phyloP scores from a whole-genome alignment of 1,140 invertebrate species.

The Camponotus vicinus region DNA sequence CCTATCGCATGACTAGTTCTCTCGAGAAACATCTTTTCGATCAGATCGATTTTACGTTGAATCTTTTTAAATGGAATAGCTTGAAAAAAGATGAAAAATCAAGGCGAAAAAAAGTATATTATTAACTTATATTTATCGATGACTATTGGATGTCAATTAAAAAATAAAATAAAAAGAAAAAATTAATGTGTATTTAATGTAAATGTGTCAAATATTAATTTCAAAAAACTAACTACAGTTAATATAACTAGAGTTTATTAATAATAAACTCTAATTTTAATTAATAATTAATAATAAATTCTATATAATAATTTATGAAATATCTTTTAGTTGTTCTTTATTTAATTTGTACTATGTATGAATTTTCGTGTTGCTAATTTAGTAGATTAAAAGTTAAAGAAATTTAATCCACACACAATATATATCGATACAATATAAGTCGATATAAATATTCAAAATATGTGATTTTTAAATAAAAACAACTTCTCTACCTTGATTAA shows the following conservation, averaged over 20 bases:
- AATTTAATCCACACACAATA: background rate
- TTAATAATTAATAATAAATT: too few species aligned
- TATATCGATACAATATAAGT: background rate
- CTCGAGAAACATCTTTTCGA: background rate
- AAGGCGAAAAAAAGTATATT: background rate
- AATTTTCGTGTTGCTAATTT: background rate
- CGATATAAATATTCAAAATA: background rate
- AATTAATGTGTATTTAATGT: background rate
- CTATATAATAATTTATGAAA: background rate
- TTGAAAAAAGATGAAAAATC: background rate
- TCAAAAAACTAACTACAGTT: background rate
- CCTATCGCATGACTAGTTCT: background rate
- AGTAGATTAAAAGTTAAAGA: background rate
- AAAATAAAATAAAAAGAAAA: background rate
- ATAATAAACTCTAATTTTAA: background rate
- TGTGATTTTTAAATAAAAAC: background rate
- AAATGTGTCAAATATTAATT: background rate
- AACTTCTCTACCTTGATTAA: conserved; percentile 5
- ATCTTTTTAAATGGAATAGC: background rate
- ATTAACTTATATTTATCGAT: background rate
- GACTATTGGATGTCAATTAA: background rate
- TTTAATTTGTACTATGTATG: background rate
- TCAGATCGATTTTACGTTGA: background rate
- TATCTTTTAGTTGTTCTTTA: background rate
- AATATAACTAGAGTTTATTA: conserved; percentile 4